Conservation (phyloP, 92 coral and sea anemone genomes). For the Porites evermanni region DNA sequence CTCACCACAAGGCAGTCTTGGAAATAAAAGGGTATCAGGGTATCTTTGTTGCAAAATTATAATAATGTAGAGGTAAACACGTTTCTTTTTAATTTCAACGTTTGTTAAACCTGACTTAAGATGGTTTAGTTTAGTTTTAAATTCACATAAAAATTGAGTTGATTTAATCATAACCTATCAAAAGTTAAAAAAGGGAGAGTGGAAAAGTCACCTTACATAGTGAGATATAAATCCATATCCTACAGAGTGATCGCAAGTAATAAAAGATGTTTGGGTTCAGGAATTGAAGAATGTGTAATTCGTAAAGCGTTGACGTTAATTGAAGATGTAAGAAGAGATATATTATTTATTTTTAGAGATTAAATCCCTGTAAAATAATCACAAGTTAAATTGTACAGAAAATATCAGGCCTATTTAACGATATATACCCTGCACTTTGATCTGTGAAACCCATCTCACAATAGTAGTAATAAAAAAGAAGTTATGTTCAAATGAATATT, state of each 20-base stretch:
- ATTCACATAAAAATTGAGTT: background rate
- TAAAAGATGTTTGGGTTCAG: background rate
- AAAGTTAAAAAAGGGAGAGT: background rate
- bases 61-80: no score
- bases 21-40: no score
- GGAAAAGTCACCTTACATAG: background rate
- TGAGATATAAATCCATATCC: background rate
- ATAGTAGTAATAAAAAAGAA: slow-evolving; percentile 1
- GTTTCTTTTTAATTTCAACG: no score
- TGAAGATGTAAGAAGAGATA: slow-evolving; percentile 39
- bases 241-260: background rate
- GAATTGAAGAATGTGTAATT: slow-evolving; percentile 6
- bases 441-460: background rate
- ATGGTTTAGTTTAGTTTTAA: background rate
- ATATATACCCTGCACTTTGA: slow-evolving; percentile 38
- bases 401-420: slow-evolving; percentile 32
- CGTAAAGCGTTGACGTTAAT: slow-evolving; percentile 16
- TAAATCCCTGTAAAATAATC: slow-evolving; percentile 43
- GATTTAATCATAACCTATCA: background rate
- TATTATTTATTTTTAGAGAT: slow-evolving; percentile 54
- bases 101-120: no score
- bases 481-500: slow-evolving; percentile 7
- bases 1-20: no score
- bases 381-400: slow-evolving; percentile 50
- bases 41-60: no score